Evolutionary conservation across 2,797 vertebrate genomes (phyloP).

Genomic region (Menidia menidia): DNA sequence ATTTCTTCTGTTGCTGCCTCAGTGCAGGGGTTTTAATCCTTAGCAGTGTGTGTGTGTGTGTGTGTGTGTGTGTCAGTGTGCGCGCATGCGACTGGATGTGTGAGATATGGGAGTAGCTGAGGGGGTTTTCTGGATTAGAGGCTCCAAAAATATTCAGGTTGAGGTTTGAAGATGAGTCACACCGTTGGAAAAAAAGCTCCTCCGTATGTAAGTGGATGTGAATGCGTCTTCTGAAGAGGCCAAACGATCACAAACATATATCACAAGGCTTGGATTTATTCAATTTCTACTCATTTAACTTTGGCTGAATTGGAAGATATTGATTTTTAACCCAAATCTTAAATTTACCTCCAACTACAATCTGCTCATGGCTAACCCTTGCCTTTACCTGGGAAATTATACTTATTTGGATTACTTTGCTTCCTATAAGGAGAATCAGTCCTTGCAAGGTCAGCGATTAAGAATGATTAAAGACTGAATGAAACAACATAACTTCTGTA

Average conservation of each 20-base stretch:
- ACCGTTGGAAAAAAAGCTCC: conserved; percentile 50
- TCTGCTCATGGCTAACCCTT: no score
- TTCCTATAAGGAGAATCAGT: background rate
- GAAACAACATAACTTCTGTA: no score
- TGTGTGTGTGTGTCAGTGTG: no score
- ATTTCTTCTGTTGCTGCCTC: conserved; percentile 43
- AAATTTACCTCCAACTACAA: no score
- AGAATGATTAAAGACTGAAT: no score
- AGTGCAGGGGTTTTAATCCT: conserved; percentile 44
- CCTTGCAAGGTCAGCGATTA: background rate
- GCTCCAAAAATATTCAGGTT: conserved; percentile 73
- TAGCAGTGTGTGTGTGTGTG: conserved; percentile 28
- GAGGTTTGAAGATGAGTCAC: conserved; percentile 73
- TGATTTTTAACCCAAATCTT: no score
- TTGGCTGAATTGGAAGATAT: background rate
- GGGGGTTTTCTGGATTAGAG: conserved; percentile 72
- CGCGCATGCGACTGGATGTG: conserved; percentile 49
- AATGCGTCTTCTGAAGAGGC: conserved; percentile 8
- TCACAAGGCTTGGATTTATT: background rate
- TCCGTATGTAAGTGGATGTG: conserved; percentile 18
- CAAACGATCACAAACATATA: background rate
- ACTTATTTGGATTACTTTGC: background rate
- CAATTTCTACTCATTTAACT: conserved; percentile 12
- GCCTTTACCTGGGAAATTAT: background rate
- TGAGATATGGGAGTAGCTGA: conserved; percentile 70